Evolutionary conservation across 2,113 vertebrate genomes (phyloP).

Genomic region (Alethe castanea): DNA sequence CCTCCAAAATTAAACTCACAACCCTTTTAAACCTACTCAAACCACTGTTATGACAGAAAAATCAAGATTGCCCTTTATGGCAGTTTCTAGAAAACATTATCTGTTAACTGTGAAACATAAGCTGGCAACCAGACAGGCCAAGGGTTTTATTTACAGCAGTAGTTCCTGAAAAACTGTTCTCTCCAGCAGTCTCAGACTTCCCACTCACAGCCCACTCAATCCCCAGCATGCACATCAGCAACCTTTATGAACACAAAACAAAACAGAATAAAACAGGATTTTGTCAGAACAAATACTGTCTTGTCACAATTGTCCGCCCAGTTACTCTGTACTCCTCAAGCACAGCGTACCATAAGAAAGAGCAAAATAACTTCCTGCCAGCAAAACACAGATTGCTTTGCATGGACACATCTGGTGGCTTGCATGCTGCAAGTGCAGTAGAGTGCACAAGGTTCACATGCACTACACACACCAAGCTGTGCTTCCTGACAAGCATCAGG

Average conservation of each 20-base stretch:
- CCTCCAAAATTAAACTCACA: not conserved
- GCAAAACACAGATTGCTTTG: not conserved
- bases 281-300: not conserved
- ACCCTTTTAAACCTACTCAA: not conserved
- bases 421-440: not conserved
- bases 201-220: not conserved
- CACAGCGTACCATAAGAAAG: not conserved
- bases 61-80: not conserved
- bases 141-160: not conserved
- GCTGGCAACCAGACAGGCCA: not conserved
- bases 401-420: not conserved
- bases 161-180: not conserved
- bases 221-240: not conserved
- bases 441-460: accelerated
- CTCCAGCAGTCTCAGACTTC: not conserved
- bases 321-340: not conserved
- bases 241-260: not conserved
- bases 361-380: not conserved
- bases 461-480: not conserved
- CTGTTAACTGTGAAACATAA: not conserved
- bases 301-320: not conserved
- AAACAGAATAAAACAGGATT: not conserved
- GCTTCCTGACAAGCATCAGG: not conserved
- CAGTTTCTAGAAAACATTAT: not conserved
- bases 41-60: not conserved